These are phyloP conservation scores for Carollia perspicillata DNA, from an alignment of 2,113 vertebrate genomes.

Conservation along the genomic window DNA sequence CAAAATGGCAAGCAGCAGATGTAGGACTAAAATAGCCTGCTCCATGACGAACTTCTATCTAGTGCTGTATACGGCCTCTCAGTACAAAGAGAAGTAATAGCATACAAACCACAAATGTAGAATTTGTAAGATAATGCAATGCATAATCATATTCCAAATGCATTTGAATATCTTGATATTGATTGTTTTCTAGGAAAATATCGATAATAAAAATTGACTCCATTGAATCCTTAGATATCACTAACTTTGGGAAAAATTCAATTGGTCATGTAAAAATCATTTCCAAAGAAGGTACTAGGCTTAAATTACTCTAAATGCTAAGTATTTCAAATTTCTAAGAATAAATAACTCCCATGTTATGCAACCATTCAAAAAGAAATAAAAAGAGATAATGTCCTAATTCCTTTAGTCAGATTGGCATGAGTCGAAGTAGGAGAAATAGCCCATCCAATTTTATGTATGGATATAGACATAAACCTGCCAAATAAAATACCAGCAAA, in stretches of 20 bases:
- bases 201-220: not conserved
- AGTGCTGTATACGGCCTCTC: not conserved
- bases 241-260: not conserved
- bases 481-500: constrained; percentile 18
- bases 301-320: constrained; percentile 26
- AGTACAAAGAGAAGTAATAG: not conserved
- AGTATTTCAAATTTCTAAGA: constrained; percentile 20
- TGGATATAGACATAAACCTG: not conserved
- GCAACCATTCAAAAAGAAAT: constrained; percentile 8
- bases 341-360: not conserved
- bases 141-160: not conserved
- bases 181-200: not conserved
- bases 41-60: not conserved
- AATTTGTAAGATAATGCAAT: not conserved
- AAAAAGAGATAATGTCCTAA: not conserved
- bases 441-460: not conserved
- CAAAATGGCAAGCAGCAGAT: no score
- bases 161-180: not conserved
- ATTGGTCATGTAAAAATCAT: not conserved
- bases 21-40: not conserved
- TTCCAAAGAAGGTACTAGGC: not conserved
- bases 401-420: not conserved
- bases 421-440: not conserved
- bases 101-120: not conserved
- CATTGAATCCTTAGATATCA: not conserved